A percentile compares a stretch with the other conserved stretches of the same genome.
These are phyloP conservation scores for Caenorhabditis angaria DNA, from an alignment of 2,888 invertebrate genomes.

Conservation along the genomic window DNA sequence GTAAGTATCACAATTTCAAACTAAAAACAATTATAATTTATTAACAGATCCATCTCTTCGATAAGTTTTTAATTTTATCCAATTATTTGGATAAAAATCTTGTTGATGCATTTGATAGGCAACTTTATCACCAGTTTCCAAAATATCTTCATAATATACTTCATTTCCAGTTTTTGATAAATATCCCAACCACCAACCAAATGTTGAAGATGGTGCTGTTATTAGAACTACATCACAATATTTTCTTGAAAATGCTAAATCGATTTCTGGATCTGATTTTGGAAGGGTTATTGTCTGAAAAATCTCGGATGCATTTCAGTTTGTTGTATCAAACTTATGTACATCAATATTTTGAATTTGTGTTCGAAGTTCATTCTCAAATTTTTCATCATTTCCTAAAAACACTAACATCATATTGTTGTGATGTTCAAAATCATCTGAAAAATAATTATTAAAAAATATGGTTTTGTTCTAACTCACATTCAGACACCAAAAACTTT, in stretches of 20 bases:
- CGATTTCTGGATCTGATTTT: not conserved
- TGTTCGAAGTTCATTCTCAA: not conserved
- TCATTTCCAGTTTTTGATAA: slow-evolving; percentile 9
- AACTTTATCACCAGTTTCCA: slow-evolving; percentile 17
- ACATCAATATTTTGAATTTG: no score
- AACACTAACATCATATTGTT: not conserved
- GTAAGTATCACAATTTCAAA: no score
- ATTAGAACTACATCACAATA: not conserved
- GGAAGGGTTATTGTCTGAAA: not conserved
- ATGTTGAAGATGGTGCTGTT: slow-evolving; percentile 25
- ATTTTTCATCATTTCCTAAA: not conserved
- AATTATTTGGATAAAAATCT: slow-evolving; percentile 19
- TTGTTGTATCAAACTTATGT: no score
- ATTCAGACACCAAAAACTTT: not conserved
- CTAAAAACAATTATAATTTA: not conserved
- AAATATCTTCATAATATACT: slow-evolving; percentile 32
- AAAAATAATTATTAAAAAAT: not conserved
- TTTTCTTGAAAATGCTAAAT: not conserved
- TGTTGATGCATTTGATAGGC: slow-evolving; percentile 18
- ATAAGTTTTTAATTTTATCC: slow-evolving; percentile 13
- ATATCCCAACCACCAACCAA: slow-evolving; percentile 33
- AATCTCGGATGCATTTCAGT: no score
- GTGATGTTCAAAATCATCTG: not conserved
- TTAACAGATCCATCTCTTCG: not conserved
- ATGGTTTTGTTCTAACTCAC: not conserved